Base-by-base conservation (phyloP, 1,140 invertebrate genomes). In the Sycophila sp. region DNA sequence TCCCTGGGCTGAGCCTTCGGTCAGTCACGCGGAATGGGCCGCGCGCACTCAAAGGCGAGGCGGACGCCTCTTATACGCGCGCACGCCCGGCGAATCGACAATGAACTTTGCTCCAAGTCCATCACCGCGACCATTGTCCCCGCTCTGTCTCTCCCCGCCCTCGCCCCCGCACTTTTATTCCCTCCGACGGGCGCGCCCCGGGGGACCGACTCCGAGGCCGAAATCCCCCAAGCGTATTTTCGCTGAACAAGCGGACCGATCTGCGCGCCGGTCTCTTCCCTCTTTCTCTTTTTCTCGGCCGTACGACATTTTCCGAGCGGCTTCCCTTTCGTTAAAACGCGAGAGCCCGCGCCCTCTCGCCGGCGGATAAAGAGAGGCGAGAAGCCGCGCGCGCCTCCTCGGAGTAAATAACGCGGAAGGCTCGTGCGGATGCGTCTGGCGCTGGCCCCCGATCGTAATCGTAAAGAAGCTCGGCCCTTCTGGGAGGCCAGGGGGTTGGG, bases 91-190 rank as follows among this genome's bases (percentile, higher is more conserved):
- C 55, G 76, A 80, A 78, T 80, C 74, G 34, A 59, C 77, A 80
- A 80, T 76, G 77, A 78, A 73, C 75, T 73, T 68, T 71, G 19
- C 49, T 62, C 64, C 49, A 17, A 42, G 60, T 45, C 77, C 74
- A 77, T 79, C 77, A 75, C 63, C 59, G 34, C n/a, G n/a, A 19
- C 75, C 66, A 80, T 77, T 76, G 75, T 76, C 6, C 70, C 47
- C 51, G 34, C 36, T 32, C 30, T 73, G 53, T 24, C 64, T 49
- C 65, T 32, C 10, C n/a, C 47, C 7, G 28, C 26, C 28, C 26
- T 32, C 34, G 28, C 40, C 15, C 19, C 26, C n/a, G 10, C 51
- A 55, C 63, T 55, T 30, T 65, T 53, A 40, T 55, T 65, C 34
- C 22, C 22, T 26, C 3, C 2, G 22, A 2, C 3, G 15, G 7